Evolutionary conservation across 1,140 invertebrate species (phyloP), one percentile per base, ranked within the genome.

Genomic region (Eupristina koningsbergeri): DNA sequence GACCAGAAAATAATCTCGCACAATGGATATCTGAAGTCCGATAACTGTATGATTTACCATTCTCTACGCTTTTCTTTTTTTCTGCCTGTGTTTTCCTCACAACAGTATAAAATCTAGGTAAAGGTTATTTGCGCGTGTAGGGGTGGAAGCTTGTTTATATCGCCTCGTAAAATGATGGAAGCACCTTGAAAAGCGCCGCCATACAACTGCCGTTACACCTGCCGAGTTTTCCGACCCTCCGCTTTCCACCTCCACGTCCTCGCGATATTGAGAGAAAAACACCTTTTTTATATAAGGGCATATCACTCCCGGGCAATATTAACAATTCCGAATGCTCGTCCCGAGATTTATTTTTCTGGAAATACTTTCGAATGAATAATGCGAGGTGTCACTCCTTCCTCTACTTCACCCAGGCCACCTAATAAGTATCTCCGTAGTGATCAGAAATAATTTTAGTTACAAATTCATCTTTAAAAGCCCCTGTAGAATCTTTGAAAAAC

Each of bases 41-140:
- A 83, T 79, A 73, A 36, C 47, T 3, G 63, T 31, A 36, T 15
- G 41, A 47, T n/a, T 77, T 29, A 41, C 53, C 75, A 39, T 77
- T 50, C n/a, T 29, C 47, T 63, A 31, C 5, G 0, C n/a, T 47
- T 83, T 78, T 69, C n/a, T 71, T 71, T 45, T 22, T 45, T 11
- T 17, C 67, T 50, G 7, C 17, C 63, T 50, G 47, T 50, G 69
- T 82, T 86, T 87, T 85, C 85, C 79, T 86, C 84, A 85, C 84
- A 86, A 84, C 76, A 81, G 26, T 74, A 77, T n/a, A 61, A 47
- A 77, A 64, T 80, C 50, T 58, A 31, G 82, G 34, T 39, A 50
- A 47, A 85, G 78, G 75, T 22, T 81, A 81, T 81, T 81, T 58
- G 77, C 58, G 63, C 61, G 31, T 26, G 80, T 47, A 63, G 50